A percentile compares a stretch with the other conserved stretches of the same genome.
These are phyloP conservation scores for Triplophysa siluroides DNA, from an alignment of 2,113 vertebrate species.

Conservation along the genomic window DNA sequence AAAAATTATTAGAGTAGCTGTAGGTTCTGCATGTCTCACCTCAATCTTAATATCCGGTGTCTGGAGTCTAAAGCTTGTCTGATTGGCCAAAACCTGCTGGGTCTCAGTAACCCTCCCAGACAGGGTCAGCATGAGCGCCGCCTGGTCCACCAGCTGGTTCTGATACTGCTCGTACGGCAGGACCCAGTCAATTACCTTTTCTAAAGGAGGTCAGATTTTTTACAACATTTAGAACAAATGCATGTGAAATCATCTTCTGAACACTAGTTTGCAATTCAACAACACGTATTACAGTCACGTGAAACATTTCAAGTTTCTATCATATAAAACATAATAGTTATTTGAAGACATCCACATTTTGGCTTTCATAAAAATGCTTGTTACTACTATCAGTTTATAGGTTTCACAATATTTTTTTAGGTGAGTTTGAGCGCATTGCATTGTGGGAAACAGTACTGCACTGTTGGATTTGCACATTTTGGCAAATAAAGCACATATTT, in stretches of 20 bases:
- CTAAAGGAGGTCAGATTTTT: not conserved
- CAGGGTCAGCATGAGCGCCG: conserved; percentile 82
- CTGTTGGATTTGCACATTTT: no score
- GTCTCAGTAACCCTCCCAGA: conserved; percentile 80
- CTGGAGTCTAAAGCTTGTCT: conserved; percentile 83
- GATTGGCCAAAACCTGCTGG: conserved; percentile 83
- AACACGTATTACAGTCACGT: not conserved
- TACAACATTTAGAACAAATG: not conserved
- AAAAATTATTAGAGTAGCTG: not conserved
- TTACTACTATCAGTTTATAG: no score
- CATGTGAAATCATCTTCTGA: not conserved
- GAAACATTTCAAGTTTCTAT: not conserved
- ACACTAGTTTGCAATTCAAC: not conserved
- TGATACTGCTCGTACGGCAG: conserved; percentile 80
- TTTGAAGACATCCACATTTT: no score
- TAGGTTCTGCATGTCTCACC: conserved; percentile 50
- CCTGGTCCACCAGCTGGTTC: conserved; percentile 83
- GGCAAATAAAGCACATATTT: not conserved
- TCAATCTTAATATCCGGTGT: conserved; percentile 78
- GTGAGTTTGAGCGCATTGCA: no score
- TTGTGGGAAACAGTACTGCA: no score
- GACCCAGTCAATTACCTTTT: conserved; percentile 76
- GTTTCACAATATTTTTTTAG: no score
- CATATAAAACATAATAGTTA: no score
- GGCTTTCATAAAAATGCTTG: no score